A percentile compares a stretch with the other conserved stretches of the same genome.
Conservation (phyloP, 2,113 vertebrate species). For the Ramphastos sulfuratus region DNA sequence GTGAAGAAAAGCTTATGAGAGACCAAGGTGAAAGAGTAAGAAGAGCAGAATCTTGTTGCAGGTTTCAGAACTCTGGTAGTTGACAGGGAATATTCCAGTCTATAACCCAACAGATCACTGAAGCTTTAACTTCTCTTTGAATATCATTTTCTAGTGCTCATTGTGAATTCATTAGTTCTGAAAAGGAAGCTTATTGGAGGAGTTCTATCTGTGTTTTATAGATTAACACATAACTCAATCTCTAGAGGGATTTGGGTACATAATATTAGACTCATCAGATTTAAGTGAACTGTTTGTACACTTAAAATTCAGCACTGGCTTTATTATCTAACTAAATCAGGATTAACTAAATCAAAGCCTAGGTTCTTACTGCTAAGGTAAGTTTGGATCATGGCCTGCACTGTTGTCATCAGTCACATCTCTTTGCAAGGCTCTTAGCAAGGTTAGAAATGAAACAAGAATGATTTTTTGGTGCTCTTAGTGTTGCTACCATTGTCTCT, state of each 20-base stretch:
- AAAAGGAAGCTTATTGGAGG: slow-evolving; percentile 1
- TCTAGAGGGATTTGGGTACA: slow-evolving; percentile 48
- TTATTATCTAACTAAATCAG: slow-evolving; percentile 42
- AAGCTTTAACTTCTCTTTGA: background rate
- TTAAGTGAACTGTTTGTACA: background rate
- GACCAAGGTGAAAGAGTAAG: background rate
- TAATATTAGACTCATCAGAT: slow-evolving; percentile 21
- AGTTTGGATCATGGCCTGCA: background rate
- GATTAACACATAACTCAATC: slow-evolving; percentile 16
- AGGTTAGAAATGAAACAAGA: background rate
- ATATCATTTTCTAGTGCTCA: background rate
- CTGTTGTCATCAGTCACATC: background rate
- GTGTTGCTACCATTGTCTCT: background rate
- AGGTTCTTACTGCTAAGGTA: slow-evolving; percentile 23
- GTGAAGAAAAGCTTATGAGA: background rate
- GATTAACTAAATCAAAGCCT: slow-evolving; percentile 37
- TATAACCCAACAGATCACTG: background rate
- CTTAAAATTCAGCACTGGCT: slow-evolving; percentile 54
- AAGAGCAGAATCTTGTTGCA: background rate
- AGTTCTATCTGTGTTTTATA: background rate
- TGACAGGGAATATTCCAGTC: background rate
- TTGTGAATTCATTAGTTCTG: slow-evolving; percentile 15
- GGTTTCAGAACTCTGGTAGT: background rate
- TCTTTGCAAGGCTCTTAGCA: background rate
- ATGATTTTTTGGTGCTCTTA: background rate